Evolutionary conservation across 1,140 invertebrate species (phyloP), one percentile per base, ranked within the genome.

Genomic region (Aphis gossypii): DNA sequence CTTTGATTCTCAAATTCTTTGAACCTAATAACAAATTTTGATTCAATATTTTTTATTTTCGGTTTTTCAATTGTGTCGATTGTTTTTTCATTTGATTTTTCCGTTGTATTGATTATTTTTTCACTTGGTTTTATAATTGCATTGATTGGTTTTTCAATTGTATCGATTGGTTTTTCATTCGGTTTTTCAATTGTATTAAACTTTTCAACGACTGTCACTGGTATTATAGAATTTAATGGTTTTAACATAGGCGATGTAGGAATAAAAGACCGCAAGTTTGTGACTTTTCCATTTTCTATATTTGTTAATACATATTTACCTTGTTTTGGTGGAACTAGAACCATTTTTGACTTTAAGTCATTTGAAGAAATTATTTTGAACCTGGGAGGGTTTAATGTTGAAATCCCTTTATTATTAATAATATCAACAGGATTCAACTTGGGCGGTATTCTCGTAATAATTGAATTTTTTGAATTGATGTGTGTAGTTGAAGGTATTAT

Each of bases 251-350:
- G 20, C 46, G 60, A n/a, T 9, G 23, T 2, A 48, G 91, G 54
- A 83, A 20, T 92, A 38, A 5, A 25, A 23, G 30, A 56, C 41
- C 30, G 60, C 1, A 84, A 51, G 30, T 41, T 92, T 25, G n/a
- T 82, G 11, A 20, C 21, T 38, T 84, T 46, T 30, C 23, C 9
- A 38, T 38, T 76, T 9, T 76, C n/a, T 35, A 76, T 18, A 18
- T n/a, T 93, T 56, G 25, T 82, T n/a, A 93, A 18, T 11, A 86
- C n/a, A 56, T 56, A 54, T 44, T 56, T 93, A 25, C 86, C 8
- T 20, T 14, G 6, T 9, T 84, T 51, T 11, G 83, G 25, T 9
- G 82, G 23, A 86, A 86, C 2, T n/a, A 93, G 4, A 93, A 56
- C n/a, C 3, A 93, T 23, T 44, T 54, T 82, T 44, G 91, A 38